A percentile compares a stretch with the other conserved stretches of the same genome.
Evolutionary conservation across 2,797 vertebrate species (phyloP).

Genomic region (Betta splendens): DNA sequence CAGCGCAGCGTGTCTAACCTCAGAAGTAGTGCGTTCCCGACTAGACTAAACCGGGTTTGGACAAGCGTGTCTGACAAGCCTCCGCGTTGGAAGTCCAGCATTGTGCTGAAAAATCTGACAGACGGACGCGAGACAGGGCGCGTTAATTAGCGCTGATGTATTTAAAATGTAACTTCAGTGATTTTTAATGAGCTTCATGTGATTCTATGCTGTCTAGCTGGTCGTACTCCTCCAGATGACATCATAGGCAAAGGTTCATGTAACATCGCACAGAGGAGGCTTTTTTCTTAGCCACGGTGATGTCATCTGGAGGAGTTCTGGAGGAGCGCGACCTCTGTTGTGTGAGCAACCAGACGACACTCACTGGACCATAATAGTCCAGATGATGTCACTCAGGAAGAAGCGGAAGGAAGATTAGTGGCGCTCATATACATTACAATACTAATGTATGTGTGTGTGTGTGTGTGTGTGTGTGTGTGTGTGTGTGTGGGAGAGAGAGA

Average conservation of each 20-base stretch:
- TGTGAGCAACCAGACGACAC: too few species aligned
- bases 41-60: neutral
- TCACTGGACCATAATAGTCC: too few species aligned
- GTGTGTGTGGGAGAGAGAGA: conserved; percentile 40
- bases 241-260: too few species aligned
- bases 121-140: neutral
- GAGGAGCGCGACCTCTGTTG: too few species aligned
- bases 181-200: too few species aligned
- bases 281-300: too few species aligned
- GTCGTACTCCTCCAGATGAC: too few species aligned
- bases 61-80: neutral
- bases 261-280: too few species aligned
- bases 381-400: too few species aligned
- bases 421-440: neutral
- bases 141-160: neutral
- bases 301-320: too few species aligned
- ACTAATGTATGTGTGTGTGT: conserved; percentile 24
- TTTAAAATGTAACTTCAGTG: neutral
- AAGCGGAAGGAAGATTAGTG: too few species aligned
- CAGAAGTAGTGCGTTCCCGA: neutral
- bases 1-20: neutral
- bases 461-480: conserved; percentile 16
- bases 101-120: neutral
- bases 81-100: neutral
- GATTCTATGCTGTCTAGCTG: too few species aligned